Evolutionary conservation across 2,797 vertebrate species (phyloP), one percentile per base, ranked within the genome.

Genomic region (Meda fulgida): DNA sequence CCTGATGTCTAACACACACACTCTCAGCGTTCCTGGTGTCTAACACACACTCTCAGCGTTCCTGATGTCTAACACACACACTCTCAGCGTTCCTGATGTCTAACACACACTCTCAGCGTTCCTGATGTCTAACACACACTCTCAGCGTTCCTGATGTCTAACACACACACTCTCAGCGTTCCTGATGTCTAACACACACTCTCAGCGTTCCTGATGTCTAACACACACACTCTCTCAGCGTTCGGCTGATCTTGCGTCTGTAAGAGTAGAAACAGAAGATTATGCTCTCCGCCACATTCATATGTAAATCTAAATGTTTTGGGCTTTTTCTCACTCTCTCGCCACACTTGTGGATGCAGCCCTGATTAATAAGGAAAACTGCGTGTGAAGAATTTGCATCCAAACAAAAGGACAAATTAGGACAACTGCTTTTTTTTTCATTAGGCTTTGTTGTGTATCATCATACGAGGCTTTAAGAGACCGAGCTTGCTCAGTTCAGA

Each of bases 401-500:
- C 16, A 38, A 77, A 36, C 73, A 77, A 67, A 80, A 66, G 43
- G 78, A 51, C 78, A 67, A 69, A 51, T 80, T 34, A 43, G 76
- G 55, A 60, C 53, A 78, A 78, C 76, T 43, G 36, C 13, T 29
- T 51, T 70, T 34, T 70, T 34, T 53, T 11, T 58, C 21, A 13
- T 40, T 13, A 71, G 51, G 67, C 51, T 71, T 70, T 81, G 65
- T 78, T 69, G 36, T 60, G 23, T 60, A 46, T 72, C 34, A 72
- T 55, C 13, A 38, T 36, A 26, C 38, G 31, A 80, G 29, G 60
- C 38, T 21, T 29, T 31, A 51, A 31, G 14, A 51, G 48, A 53
- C 58, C 53, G 82, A 65, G 76, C 73, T 65, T 77, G 72, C 58
- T 60, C 73, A 76, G 76, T 80, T 38, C 46, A 73, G 63, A 36